phyloP scores from a whole-genome alignment of 2,113 vertebrate species.

The Thalassarche chlororhynchos region DNA sequence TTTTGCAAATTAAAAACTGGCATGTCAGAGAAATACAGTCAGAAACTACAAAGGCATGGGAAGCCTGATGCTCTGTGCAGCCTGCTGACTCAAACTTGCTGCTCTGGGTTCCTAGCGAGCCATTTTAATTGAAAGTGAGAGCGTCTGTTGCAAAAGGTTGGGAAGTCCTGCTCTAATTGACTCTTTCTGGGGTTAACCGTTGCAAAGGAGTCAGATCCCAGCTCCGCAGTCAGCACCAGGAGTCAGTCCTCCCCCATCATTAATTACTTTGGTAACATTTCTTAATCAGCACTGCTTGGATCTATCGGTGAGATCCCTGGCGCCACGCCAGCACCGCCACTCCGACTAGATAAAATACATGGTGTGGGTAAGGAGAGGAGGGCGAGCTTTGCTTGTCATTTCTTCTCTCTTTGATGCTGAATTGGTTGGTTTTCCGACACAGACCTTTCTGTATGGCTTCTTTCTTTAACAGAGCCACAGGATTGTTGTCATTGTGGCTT shows the following conservation, averaged over 20 bases:
- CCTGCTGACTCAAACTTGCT: slow-evolving; percentile 21
- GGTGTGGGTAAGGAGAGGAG: not conserved
- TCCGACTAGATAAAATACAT: slow-evolving; percentile 1
- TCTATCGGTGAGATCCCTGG: slow-evolving; percentile 14
- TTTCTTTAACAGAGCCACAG: accelerated
- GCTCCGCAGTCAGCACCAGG: not conserved
- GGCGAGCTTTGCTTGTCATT: not conserved
- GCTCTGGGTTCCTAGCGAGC: not conserved
- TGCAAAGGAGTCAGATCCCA: slow-evolving; percentile 6
- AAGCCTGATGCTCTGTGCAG: not conserved
- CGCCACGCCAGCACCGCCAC: not conserved
- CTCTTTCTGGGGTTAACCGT: slow-evolving; percentile 44
- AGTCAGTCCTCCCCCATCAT: slow-evolving; percentile 31
- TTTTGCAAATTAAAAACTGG: slow-evolving; percentile 25
- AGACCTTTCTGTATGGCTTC: not conserved
- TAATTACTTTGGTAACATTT: slow-evolving; percentile 53
- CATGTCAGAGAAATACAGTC: not conserved
- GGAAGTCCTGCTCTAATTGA: slow-evolving; percentile 49
- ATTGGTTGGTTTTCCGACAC: not conserved
- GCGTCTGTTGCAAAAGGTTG: slow-evolving; percentile 21
- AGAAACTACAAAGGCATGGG: not conserved
- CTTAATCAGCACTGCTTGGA: slow-evolving; percentile 23
- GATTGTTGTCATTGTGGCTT: not conserved
- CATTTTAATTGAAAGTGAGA: slow-evolving; percentile 48
- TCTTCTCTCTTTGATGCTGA: slow-evolving; percentile 41